A percentile compares a stretch with the other conserved stretches of the same genome.
phyloP scores from a whole-genome alignment of 2,888 invertebrate species.

The Oxystoma pomonae region DNA sequence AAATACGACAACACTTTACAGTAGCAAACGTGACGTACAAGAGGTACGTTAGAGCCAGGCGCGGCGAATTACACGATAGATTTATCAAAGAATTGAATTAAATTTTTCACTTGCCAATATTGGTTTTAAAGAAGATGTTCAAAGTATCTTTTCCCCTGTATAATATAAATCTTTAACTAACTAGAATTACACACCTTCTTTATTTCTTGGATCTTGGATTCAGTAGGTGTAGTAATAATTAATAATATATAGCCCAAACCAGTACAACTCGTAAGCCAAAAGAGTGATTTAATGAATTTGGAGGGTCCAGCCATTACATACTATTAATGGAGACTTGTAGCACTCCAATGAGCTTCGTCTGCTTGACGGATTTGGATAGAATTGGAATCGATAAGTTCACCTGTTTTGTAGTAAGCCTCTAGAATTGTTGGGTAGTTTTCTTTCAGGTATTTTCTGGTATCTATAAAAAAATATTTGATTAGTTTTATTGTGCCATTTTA shows the following conservation, averaged over 20 bases:
- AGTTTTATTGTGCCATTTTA: too few relatives aligned
- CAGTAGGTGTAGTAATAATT: constrained; percentile 53
- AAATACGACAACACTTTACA: too few relatives aligned
- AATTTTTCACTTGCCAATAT: too few relatives aligned
- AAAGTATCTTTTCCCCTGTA: too few relatives aligned
- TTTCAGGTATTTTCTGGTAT: constrained; percentile 65
- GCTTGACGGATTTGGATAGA: constrained; percentile 49
- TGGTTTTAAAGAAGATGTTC: too few relatives aligned
- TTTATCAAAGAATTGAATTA: too few relatives aligned
- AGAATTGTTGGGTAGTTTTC: constrained; percentile 62
- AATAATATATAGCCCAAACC: constrained; percentile 59
- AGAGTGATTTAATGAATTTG: constrained; percentile 45
- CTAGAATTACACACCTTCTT: constrained; percentile 31
- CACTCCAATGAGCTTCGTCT: constrained; percentile 55
- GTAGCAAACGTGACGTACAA: too few relatives aligned
- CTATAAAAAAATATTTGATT: constrained; percentile 57
- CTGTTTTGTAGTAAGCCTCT: constrained; percentile 65
- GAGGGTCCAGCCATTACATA: constrained; percentile 40
- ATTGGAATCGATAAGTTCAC: constrained; percentile 57
- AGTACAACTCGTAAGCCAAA: constrained; percentile 59
- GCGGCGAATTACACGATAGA: too few relatives aligned
- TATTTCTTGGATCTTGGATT: constrained; percentile 33
- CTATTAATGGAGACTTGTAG: constrained; percentile 40
- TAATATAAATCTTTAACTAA: too few relatives aligned
- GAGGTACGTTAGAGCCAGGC: too few relatives aligned